A percentile compares a stretch with the other conserved stretches of the same genome.
These are phyloP conservation scores for Neolamprologus devosi DNA, from an alignment of 2,113 vertebrate genomes.

Conservation along the genomic window DNA sequence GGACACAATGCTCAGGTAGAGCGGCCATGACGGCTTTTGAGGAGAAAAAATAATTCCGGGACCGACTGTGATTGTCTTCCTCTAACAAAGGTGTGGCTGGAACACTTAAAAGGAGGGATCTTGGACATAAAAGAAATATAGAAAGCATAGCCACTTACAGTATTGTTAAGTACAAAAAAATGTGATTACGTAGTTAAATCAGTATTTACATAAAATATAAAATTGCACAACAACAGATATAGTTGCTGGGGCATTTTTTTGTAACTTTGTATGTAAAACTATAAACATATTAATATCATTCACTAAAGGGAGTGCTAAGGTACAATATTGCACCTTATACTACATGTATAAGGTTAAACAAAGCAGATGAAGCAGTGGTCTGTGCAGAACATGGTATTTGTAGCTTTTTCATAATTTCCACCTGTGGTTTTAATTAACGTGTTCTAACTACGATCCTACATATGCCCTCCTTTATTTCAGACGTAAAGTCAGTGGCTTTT, in stretches of 20 bases:
- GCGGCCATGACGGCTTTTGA: constrained; percentile 10
- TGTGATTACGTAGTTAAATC: background rate
- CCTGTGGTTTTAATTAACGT: background rate
- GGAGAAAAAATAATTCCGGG: constrained; percentile 46
- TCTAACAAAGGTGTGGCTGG: constrained; percentile 24
- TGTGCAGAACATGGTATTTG: background rate
- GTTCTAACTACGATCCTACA: background rate
- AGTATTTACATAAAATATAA: background rate
- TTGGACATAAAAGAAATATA: background rate
- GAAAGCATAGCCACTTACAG: background rate
- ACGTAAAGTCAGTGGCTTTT: background rate
- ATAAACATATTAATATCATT: background rate
- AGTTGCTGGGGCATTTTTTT: background rate
- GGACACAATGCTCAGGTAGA: constrained; percentile 46
- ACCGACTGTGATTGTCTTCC: background rate
- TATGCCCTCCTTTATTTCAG: background rate
- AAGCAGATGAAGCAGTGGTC: background rate
- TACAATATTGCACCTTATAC: background rate
- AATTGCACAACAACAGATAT: background rate
- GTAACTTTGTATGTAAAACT: background rate
- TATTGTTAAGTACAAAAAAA: background rate
- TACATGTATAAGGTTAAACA: background rate
- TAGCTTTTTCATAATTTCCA: background rate
- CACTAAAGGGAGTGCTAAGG: background rate
- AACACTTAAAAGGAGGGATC: background rate